These are phyloP conservation scores for Phyto melanocephala DNA, from an alignment of 2,888 invertebrate species.

Conservation along the genomic window DNA sequence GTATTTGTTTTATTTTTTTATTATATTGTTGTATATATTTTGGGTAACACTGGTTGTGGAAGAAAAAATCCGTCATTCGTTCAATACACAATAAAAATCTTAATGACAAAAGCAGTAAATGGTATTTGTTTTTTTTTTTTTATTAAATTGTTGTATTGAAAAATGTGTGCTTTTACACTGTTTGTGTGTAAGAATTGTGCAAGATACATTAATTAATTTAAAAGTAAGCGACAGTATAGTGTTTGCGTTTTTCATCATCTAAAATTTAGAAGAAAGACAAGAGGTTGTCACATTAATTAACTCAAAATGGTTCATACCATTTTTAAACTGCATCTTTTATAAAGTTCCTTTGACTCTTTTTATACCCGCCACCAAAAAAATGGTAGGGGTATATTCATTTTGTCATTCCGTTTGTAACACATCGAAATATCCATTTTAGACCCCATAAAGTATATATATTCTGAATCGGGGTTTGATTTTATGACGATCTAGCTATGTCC, in stretches of 20 bases:
- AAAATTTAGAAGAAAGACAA: not conserved
- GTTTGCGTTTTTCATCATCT: not conserved
- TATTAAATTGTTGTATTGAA: conserved; percentile 17
- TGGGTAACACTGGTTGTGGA: no score
- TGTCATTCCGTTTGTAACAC: no score
- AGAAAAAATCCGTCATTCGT: conserved; percentile 1
- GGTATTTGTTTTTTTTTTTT: conserved; percentile 36
- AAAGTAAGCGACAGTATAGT: not conserved
- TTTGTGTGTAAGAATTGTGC: not conserved
- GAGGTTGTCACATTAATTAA: not conserved
- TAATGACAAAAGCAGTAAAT: conserved; percentile 44
- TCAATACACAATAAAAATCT: conserved; percentile 20
- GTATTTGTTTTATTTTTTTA: conserved; percentile 31
- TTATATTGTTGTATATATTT: no score
- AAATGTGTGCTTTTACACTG: not conserved
- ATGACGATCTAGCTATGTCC: no score
- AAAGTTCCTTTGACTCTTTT: no score
- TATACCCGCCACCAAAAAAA: no score
- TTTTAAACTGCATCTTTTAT: no score
- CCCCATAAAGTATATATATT: no score
- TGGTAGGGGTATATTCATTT: no score
- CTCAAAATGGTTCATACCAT: not conserved
- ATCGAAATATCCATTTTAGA: no score
- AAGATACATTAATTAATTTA: not conserved
- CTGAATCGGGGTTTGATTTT: no score